A percentile compares a stretch with the other conserved stretches of the same genome.
Evolutionary conservation across 2,113 vertebrate species (phyloP).

Genomic region (Lepidothrix coronata): DNA sequence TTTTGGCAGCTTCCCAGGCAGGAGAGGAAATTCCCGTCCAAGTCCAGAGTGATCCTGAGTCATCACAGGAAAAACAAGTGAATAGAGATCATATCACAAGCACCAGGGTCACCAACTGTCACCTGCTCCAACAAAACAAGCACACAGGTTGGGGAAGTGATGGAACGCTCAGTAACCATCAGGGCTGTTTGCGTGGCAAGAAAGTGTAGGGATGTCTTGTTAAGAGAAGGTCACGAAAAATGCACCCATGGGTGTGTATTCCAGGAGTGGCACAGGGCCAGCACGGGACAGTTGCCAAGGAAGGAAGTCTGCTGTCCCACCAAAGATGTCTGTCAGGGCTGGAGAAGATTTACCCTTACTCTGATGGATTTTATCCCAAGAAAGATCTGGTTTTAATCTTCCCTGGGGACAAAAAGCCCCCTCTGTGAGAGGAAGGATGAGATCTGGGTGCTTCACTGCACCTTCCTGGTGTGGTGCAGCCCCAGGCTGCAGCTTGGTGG

Average conservation of each 20-base stretch:
- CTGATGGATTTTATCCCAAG: neutral
- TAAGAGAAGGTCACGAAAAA: neutral
- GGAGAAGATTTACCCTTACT: neutral
- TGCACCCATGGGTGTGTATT: neutral
- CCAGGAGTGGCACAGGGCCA: fast-evolving
- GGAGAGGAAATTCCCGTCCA: neutral
- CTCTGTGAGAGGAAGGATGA: neutral
- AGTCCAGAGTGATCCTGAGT: neutral
- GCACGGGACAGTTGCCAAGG: neutral
- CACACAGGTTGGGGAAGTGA: neutral
- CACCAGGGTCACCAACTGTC: neutral
- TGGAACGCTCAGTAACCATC: neutral
- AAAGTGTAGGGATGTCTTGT: neutral
- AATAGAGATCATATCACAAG: neutral
- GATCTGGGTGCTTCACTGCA: neutral
- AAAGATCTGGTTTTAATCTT: neutral
- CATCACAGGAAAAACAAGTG: neutral
- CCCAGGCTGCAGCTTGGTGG: neutral
- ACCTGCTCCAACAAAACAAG: neutral
- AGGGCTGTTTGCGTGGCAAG: neutral
- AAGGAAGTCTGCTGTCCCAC: neutral
- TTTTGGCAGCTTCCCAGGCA: neutral
- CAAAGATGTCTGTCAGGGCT: neutral
- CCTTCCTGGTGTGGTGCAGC: neutral
- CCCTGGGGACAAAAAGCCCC: neutral